Evolutionary conservation across 1,140 invertebrate species (phyloP), one percentile per base, ranked within the genome.

Genomic region (Drosophila saltans): DNA sequence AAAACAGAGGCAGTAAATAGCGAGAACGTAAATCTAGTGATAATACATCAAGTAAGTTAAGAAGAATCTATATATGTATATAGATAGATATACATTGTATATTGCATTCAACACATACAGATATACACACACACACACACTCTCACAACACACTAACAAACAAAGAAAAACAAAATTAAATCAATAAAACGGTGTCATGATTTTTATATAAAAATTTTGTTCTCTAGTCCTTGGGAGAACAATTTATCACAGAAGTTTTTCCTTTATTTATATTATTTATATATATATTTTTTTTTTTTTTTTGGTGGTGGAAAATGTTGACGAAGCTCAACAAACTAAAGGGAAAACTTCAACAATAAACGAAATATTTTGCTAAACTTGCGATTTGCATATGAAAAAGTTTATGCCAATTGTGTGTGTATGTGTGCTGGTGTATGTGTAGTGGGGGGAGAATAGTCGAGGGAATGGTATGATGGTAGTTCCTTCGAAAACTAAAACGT

Each of bases 311-410:
- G 40, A 84, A 73, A 81, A 81, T 81, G 76, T 82, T 89, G 84
- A 89, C 74, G 65, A 85, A 69, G 58, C 45, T 48, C 66, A 58
- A 63, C 78, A 70, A 81, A 85, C 82, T 86, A 82, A 81, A 77
- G 80, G 16, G 57, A 89, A 89, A 88, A 88, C 84, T 88, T 88
- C 81, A 88, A 88, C 84, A 88, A 88, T 88, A 88, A 88, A 88
- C 84, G 84, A 88, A 88, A 88, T 89, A 88, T 88, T 88, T 88
- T 88, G 84, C 84, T 88, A 88, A 88, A 88, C 80, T 88, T 88
- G 84, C 84, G 84, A 88, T 88, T 88, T 88, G 84, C 84, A 88
- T 88, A 88, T 84, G 84, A 88, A 88, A 88, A 88, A 88, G 71
- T 88, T 88, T 81, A 75, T 88, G 84, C 84, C 83, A 88, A 89